Evolutionary conservation across 1,140 invertebrate genomes (phyloP), one percentile per base, ranked within the genome.

Genomic region (Prorops nasuta): DNA sequence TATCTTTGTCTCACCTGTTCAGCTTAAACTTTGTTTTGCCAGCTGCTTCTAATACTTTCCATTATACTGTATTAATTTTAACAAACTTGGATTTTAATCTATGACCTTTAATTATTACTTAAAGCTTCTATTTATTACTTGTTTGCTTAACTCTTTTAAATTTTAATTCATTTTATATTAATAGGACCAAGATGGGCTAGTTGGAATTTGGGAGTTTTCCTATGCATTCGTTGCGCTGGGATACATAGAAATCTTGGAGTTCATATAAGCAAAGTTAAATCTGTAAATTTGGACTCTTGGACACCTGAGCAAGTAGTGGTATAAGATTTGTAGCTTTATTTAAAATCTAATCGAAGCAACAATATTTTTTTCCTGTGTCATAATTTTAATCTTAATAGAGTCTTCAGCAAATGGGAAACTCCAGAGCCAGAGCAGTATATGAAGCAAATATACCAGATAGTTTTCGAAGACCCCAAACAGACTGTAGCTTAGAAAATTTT

Each of bases 331-430:
- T 38, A 24, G 28, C 6, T 10, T 36, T 22, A 17, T 35, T 46
- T 51, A 39, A 37, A 43, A 36, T 28, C 24, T 28, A 6, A 28
- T 28, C 10, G 10, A 28, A 6, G 24, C 4, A 28, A 6, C 10
- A 28, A 28, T 6, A 28, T 28, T 6, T 38, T 44, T 28, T 40
- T 32, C 31, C 42, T 41, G 19, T 52, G 19, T 18, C 32, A 7
- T 20, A 19, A 42, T 56, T 17, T 16, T 37, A 45, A 37, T 16
- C 16, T 47, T 74, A 72, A 31, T 60, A 89, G 87, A 87, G 89
- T 84, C 81, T 98, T 60, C 93, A 98, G 77, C 92, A 96, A 74
- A 98, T 99, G 91, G 96, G 96, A 9, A 98, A 99, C 75, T 95
- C 91, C n/a, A 80, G 92, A 59, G 96, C 94, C 0, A 82, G 95